These are phyloP conservation scores for Caenorhabditis inopinata DNA, from an alignment of 1,140 invertebrate species.

Conservation along the genomic window DNA sequence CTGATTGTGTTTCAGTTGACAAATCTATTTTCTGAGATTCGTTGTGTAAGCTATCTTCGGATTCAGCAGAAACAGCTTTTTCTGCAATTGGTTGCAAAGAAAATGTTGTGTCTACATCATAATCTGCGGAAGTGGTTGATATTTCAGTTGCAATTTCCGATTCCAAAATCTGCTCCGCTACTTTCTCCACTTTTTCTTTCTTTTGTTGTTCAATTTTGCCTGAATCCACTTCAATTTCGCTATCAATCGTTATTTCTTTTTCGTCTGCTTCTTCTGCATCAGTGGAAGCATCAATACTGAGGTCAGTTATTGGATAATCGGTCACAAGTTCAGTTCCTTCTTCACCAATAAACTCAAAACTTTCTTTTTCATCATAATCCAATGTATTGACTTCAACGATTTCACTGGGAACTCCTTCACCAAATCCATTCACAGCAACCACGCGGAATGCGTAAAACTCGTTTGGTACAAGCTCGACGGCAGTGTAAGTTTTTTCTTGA, in stretches of 20 bases:
- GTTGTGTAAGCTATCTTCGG: too few relatives aligned
- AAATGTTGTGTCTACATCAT: neutral
- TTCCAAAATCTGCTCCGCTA: neutral
- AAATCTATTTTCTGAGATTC: too few relatives aligned
- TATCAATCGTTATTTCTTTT: too few relatives aligned
- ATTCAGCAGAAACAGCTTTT: too few relatives aligned
- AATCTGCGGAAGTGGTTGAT: neutral
- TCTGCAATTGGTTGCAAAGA: too few relatives aligned
- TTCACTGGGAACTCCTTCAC: slow-evolving; percentile 73
- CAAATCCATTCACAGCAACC: slow-evolving; percentile 93
- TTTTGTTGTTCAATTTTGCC: slow-evolving; percentile 26
- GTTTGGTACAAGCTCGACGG: slow-evolving; percentile 89
- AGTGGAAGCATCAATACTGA: too few relatives aligned
- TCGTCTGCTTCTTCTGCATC: too few relatives aligned
- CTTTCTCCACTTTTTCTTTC: neutral
- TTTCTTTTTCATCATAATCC: slow-evolving; percentile 38
- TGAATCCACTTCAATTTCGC: neutral
- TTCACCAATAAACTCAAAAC: slow-evolving; percentile 36
- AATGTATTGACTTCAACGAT: slow-evolving; percentile 38
- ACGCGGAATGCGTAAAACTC: slow-evolving; percentile 94
- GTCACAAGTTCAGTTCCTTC: neutral
- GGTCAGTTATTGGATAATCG: too few relatives aligned
- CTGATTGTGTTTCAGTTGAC: too few relatives aligned
- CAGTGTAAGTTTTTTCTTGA: slow-evolving; percentile 68
- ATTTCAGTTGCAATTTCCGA: neutral